A percentile compares a stretch with the other conserved stretches of the same genome.
These are phyloP conservation scores for Erpornis zantholeuca DNA, from an alignment of 2,113 vertebrate species.

Conservation along the genomic window DNA sequence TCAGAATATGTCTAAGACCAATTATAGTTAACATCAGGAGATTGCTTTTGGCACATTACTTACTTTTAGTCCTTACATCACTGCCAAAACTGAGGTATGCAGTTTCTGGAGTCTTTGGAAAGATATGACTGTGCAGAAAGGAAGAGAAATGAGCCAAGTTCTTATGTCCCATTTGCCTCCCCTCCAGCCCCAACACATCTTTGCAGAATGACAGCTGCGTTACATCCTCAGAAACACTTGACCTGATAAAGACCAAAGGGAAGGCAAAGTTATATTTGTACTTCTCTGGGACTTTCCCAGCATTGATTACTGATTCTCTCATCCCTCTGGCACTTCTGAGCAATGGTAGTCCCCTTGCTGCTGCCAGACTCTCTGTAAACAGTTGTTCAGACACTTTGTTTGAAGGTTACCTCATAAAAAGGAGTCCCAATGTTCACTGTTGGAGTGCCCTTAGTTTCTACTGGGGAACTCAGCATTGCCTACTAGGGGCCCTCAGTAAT, in stretches of 20 bases:
- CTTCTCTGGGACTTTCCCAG: constrained; percentile 46
- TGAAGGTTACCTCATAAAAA: constrained; percentile 34
- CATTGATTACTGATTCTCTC: constrained; percentile 30
- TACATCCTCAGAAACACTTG: constrained; percentile 30
- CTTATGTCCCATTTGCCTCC: constrained; percentile 11
- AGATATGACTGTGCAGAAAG: constrained; percentile 39
- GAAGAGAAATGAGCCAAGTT: constrained; percentile 22
- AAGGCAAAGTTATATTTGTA: constrained; percentile 7
- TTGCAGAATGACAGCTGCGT: constrained; percentile 36
- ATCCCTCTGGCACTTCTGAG: constrained; percentile 16
- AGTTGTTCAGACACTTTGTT: constrained; percentile 42
- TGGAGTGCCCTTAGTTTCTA: neutral
- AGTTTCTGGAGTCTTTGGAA: constrained; percentile 31
- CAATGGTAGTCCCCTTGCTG: constrained; percentile 8
- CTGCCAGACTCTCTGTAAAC: constrained; percentile 52
- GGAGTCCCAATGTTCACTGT: neutral
- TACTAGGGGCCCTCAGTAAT: neutral
- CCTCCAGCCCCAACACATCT: neutral
- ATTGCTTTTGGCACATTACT: constrained; percentile 29
- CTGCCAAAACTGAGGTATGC: constrained; percentile 6
- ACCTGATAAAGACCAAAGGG: constrained; percentile 2
- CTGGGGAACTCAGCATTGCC: neutral
- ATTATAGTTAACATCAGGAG: constrained; percentile 41
- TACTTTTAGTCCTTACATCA: constrained; percentile 41
- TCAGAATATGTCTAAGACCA: constrained; percentile 12